Evolutionary conservation across 2,797 vertebrate species (phyloP), one percentile per base, ranked within the genome.

Genomic region (Telmatherina bonti): DNA sequence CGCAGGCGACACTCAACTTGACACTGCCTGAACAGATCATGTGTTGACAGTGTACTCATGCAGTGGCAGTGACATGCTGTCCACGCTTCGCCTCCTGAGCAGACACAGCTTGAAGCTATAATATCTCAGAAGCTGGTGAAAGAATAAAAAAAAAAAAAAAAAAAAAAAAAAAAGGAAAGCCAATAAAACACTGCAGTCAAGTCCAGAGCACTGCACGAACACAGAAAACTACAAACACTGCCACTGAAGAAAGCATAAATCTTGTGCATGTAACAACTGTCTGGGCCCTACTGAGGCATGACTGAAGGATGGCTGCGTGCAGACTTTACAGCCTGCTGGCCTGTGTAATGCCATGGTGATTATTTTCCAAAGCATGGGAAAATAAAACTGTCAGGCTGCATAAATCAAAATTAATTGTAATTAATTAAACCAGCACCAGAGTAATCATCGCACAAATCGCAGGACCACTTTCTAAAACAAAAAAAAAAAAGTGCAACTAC

Each of bases 371-470:
- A 74, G 41, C 67, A 35, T 9, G 43, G 68, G 79, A 83, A 89
- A 89, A 86, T 89, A 89, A 91, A 90, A 79, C 82, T 83, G 91
- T 82, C 87, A 89, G 77, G 54, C 79, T 56, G 75, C 80, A 86
- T 85, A 80, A 89, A 88, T 88, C 78, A 82, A 76, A 73, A 84
- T 88, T 88, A 84, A 89, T 83, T 86, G 73, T 83, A 88, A 92
- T 90, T 88, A 91, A 91, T 91, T 79, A 77, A 82, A 84, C 81
- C 75, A 68, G 65, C 86, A 86, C 83, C 58, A 56, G 72, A 81
- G 72, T 83, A 87, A 91, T 90, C 81, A 80, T 83, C n/a, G 22
- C 78, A 88, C 86, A 82, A 88, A 90, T 91, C 53, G 59, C 57
- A 27, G 52, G 78, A 62, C 52, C 24, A 52, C 74, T 88, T 88